Evolutionary conservation across 2,888 invertebrate genomes (phyloP).

Genomic region (Eristalinus sepulchralis): DNA sequence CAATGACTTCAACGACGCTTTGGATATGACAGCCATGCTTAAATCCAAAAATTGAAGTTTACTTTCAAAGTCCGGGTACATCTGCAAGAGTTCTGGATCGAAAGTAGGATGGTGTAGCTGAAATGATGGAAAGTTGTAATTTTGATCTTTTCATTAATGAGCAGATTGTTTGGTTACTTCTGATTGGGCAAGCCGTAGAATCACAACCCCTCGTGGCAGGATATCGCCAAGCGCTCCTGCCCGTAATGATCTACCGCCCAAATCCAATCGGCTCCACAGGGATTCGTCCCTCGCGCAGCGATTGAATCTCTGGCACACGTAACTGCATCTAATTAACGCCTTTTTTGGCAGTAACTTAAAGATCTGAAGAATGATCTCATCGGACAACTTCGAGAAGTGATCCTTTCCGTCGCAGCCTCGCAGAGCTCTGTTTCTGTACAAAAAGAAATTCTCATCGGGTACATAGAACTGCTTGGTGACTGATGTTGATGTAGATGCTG

Average conservation of each 20-base stretch:
- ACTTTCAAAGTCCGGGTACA: constrained; percentile 80
- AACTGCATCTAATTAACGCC: constrained; percentile 86
- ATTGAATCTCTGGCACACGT: constrained; percentile 90
- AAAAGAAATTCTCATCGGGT: constrained; percentile 78
- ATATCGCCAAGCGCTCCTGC: constrained; percentile 88
- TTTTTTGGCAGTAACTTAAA: constrained; percentile 92
- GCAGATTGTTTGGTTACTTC: constrained; percentile 83
- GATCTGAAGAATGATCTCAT: constrained; percentile 92
- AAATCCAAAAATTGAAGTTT: constrained; percentile 93
- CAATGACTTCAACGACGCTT: constrained; percentile 82
- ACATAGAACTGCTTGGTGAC: constrained; percentile 57
- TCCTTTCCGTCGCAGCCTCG: constrained; percentile 81
- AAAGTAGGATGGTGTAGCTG: constrained; percentile 83
- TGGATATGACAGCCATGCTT: constrained; percentile 88
- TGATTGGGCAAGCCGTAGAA: constrained; percentile 89
- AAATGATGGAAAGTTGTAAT: constrained; percentile 8
- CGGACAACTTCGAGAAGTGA: constrained; percentile 88
- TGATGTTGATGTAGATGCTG: constrained; percentile 18
- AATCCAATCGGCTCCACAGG: constrained; percentile 92
- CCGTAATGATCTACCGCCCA: constrained; percentile 86
- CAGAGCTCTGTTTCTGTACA: constrained; percentile 77
- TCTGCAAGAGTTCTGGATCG: constrained; percentile 77
- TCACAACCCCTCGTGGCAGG: constrained; percentile 88
- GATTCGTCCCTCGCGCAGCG: constrained; percentile 91
- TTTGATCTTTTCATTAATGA: neutral